Base-by-base conservation (phyloP, 2,888 invertebrate species). In the Antheraea yamamai region DNA sequence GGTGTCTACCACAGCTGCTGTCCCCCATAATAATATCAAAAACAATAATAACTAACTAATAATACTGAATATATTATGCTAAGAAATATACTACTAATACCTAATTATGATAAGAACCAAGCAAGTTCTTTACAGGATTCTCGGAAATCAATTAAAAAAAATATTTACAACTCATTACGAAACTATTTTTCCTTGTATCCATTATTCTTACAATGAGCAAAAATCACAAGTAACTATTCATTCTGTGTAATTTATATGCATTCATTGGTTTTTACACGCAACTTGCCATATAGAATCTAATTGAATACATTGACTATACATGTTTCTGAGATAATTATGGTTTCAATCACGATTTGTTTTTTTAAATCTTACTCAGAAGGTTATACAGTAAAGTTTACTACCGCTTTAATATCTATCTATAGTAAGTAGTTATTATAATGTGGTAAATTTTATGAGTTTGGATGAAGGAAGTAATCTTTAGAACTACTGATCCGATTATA, bases 201-300 rank as follows among this genome's bases (percentile, higher is more conserved):
- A 70, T 74, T 74, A 90, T 90, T 91, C 91, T 91, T 91, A 89
- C 92, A 93, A 92, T 92, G 91, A 89, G 87, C 89, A 88, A 88
- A 87, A 90, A 90, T 89, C 89, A 74, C 74, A 58, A 74, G 70
- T 58, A 35, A n/a, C 61, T 26, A 88, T 88, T 88, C 88, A 89
- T 92, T 90, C 91, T 89, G 85, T 84, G 88, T 89, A 91, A 92
- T 91, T 92, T 89, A 89, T 90, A 92, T 90, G 90, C 88, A 87
- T 89, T 90, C 87, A 90, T 87, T 90, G 89, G 87, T 86, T 89
- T 89, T 88, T 85, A 90, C 89, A 92, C 92, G 92, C 91, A 92
- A 89, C 88, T 85, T 83, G 81, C 86, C 85, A 88, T 75, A 88
- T 85, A 78, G 80, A 83, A 81, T 79, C 76, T 79, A 81, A 84